phyloP scores from a whole-genome alignment of 2,113 vertebrate genomes.

The Tenebrosternarchus preto region DNA sequence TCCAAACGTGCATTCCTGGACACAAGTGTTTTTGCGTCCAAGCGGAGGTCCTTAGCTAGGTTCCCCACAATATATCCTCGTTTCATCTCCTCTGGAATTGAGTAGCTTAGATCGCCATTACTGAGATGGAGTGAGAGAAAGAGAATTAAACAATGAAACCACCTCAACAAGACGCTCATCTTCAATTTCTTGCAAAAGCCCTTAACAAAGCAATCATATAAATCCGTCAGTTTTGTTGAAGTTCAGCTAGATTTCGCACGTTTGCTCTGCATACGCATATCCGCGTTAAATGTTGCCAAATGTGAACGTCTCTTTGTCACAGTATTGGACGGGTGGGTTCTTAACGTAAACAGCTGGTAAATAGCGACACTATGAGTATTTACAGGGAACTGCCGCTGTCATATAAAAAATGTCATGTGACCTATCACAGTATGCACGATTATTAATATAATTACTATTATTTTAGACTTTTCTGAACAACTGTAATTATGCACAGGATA shows the following conservation, averaged over 20 bases:
- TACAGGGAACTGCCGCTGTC: not conserved
- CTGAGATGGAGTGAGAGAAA: not conserved
- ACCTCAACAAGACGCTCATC: not conserved
- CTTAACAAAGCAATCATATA: not conserved
- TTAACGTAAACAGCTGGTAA: slow-evolving; percentile 10
- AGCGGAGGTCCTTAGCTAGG: slow-evolving; percentile 72
- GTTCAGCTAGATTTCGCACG: not conserved
- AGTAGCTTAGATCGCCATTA: slow-evolving; percentile 62
- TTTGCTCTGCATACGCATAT: not conserved
- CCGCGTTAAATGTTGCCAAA: not conserved
- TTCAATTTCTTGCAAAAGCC: not conserved
- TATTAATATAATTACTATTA: no score
- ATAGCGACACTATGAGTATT: slow-evolving; percentile 19
- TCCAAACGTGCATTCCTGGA: slow-evolving; percentile 72
- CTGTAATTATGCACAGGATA: no score
- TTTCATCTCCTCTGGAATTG: slow-evolving; percentile 69
- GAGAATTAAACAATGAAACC: not conserved
- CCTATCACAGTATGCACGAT: not conserved
- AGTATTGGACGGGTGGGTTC: not conserved
- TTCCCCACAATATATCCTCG: slow-evolving; percentile 69
- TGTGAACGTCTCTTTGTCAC: not conserved
- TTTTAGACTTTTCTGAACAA: no score
- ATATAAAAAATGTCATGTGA: not conserved
- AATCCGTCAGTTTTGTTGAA: not conserved
- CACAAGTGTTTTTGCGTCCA: slow-evolving; percentile 69